Evolutionary conservation across 2,113 vertebrate genomes (phyloP).

Genomic region (Thymallus thymallus): DNA sequence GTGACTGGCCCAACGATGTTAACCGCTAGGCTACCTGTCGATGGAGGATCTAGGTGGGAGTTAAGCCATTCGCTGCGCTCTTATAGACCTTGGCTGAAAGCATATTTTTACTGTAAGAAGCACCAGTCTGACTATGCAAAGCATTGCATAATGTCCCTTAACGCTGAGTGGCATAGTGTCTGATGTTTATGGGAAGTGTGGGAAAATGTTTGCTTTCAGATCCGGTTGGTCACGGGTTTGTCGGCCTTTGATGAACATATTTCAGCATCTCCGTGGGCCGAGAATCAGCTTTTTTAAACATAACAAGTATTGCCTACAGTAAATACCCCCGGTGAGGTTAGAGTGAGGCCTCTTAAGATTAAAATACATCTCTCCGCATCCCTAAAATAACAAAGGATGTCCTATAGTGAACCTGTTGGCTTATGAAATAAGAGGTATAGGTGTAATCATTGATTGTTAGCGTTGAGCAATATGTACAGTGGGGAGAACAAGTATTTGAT

Average conservation of each 20-base stretch:
- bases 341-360: constrained; percentile 5
- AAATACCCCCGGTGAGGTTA: background rate
- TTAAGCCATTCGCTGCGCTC: background rate
- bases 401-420: background rate
- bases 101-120: background rate
- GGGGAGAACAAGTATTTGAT: too few relatives aligned
- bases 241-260: background rate
- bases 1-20: too few relatives aligned
- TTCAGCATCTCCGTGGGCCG: background rate
- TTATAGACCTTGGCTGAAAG: background rate
- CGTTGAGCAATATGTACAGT: background rate
- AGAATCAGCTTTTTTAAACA: background rate
- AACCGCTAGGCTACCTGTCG: too few relatives aligned
- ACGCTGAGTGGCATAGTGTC: background rate
- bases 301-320: background rate
- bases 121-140: background rate
- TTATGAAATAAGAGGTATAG: background rate
- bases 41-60: background rate
- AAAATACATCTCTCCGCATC: constrained; percentile 9
- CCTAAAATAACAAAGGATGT: constrained; percentile 12
- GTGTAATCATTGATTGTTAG: background rate
- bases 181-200: constrained; percentile 4
- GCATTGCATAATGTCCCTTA: background rate
- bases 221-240: constrained; percentile 20
- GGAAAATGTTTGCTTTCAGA: constrained; percentile 13